Base-by-base conservation (phyloP, 1,140 invertebrate species). In the Drosophila littoralis region DNA sequence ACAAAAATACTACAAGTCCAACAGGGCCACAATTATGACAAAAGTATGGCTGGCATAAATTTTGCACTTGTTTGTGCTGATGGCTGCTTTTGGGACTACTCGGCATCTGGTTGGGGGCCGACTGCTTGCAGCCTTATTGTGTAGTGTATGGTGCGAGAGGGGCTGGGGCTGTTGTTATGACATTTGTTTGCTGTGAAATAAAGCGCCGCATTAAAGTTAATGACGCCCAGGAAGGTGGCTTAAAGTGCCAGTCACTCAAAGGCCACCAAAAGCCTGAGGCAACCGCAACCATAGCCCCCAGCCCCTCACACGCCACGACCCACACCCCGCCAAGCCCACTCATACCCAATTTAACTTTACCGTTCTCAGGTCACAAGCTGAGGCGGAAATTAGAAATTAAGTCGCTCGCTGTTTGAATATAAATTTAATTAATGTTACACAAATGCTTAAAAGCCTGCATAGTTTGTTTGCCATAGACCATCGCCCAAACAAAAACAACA, bases 361-460 rank as follows among this genome's bases (percentile, higher is more conserved):
- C 36, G 57, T 61, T 15, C 17, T 38, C 67, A 64, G 66, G 51
- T 74, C 65, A 48, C 69, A 66, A 68, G 79, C 57, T 75, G 81
- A 68, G 75, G 84, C 84, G 84, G 84, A 89, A 89, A 89, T 89
- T 89, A 89, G 84, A 89, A 89, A 89, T 89, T 89, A 89, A 89
- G 84, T 89, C 84, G 84, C 84, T 86, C 84, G 84, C 84, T 79
- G 84, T 89, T 89, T 89, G 84, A 89, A 89, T 89, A 89, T 89
- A 89, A 89, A 89, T 89, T 89, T 89, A 89, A 89, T 89, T 89
- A 89, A 89, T 89, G 84, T 89, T 79, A 89, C 84, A 89, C 84
- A 86, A 86, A 86, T 89, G 84, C 84, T 89, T 89, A 89, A 90
- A 89, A 89, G 83, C 76, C 66, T 67, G 75, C 73, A 74, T 88